Base-by-base conservation (phyloP, 2,888 invertebrate species). In the Lobophora halterata region DNA sequence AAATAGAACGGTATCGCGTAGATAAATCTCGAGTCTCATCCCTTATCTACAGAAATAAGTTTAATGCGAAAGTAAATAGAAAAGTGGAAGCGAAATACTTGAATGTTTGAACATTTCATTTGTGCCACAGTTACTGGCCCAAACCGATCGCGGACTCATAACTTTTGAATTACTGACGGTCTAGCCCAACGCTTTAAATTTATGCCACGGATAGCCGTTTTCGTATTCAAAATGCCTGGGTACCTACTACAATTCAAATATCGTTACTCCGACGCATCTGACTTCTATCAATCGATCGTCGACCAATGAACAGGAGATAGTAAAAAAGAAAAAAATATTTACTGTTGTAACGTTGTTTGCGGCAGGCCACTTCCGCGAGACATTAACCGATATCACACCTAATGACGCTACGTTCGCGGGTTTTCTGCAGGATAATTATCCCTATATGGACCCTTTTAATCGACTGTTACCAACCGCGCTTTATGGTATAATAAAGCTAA, bases 11-110 rank as follows among this genome's bases (percentile, higher is more conserved):
- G 72, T 83, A 80, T 85, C 82, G 75, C 74, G 73, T 73, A 79
- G 77, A 83, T 82, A 82, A 83, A 83, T 83, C 83, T 82, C 76
- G 64, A 74, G 61, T 64, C 71, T 74, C 72, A 71, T 74, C 74
- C 74, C 71, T 71, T 68, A 72, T 71, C 77, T 75, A 71, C 72
- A 67, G 67, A 76, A 79, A 77, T 79, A 82, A 82, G 76, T 83
- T 82, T 79, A 80, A 83, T 82, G 81, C 81, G 74, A 81, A 81
- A 79, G 79, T 79, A 77, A 82, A 80, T 75, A 78, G 76, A 76
- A 79, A 78, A 78, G 71, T 73, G 59, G 62, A 66, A 68, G 72
- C 65, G 68, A 75, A 77, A 78, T 78, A 66, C 74, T 65, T 74
- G 67, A 73, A 78, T 72, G 72, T 66, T 69, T 61, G 61, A 79